phyloP scores from a whole-genome alignment of 2,797 vertebrate species.

The Acrossocheilus fasciatus region DNA sequence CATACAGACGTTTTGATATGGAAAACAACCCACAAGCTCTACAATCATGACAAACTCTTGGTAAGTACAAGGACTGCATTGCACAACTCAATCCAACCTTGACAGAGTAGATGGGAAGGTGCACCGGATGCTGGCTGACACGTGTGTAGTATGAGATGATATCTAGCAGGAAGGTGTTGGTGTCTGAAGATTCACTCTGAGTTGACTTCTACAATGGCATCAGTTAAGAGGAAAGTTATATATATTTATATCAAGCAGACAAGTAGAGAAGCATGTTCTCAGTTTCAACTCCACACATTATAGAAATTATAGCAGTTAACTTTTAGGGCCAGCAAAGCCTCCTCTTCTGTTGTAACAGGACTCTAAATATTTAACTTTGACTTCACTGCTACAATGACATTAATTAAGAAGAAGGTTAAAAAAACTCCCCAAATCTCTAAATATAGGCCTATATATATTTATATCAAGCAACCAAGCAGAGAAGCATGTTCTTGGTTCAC shows the following conservation, averaged over 20 bases:
- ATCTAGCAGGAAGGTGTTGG: conserved; percentile 83
- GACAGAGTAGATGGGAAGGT: conserved; percentile 83
- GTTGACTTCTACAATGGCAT: conserved; percentile 70
- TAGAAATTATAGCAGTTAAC: not conserved
- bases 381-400: conserved; percentile 70
- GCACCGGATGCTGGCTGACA: conserved; percentile 82
- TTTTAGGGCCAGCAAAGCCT: not conserved
- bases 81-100: conserved; percentile 74
- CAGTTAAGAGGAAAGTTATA: not conserved
- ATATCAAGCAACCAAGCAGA: not conserved
- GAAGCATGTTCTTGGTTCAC: not conserved
- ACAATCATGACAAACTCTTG: not conserved
- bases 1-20: not conserved
- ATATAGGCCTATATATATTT: not conserved
- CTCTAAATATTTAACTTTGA: conserved; percentile 38
- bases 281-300: not conserved
- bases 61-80: not conserved
- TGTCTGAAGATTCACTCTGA: conserved; percentile 65
- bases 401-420: not conserved
- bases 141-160: conserved; percentile 86
- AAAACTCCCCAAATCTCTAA: not conserved
- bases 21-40: not conserved
- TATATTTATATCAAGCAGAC: not conserved
- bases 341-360: not conserved
- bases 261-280: not conserved